Evolutionary conservation across 1,140 invertebrate genomes (phyloP), one percentile per base, ranked within the genome.

Genomic region (Listronotus bonariensis): DNA sequence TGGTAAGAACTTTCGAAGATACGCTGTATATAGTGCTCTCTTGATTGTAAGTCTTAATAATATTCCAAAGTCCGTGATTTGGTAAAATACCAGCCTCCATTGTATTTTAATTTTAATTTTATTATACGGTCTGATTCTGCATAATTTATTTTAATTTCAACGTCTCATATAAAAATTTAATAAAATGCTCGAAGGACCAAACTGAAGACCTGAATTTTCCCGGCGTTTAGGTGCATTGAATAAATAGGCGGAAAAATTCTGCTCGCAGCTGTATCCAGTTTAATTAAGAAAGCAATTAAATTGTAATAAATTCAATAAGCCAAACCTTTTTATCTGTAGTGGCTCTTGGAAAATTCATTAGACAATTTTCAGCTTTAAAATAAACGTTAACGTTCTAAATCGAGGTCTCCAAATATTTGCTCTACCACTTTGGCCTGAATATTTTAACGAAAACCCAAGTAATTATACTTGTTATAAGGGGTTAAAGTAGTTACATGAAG

Each of bases 241-340:
- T 56, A 54, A 51, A 48, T 38, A 43, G 32, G 18, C 11, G 42
- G 31, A 54, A 55, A 42, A 55, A 26, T 53, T 36, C 14, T 41
- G n/a, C 60, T 36, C 34, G 34, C 34, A 36, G 34, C 34, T 36
- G 34, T 36, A 36, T 36, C 34, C 8, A 36, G 34, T 54, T 63
- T 63, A 56, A 56, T 56, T 56, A 56, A 43, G 53, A 14, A 41
- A 41, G 53, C 26, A 56, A 56, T 56, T 56, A 56, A 42, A 56
- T 56, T 56, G 53, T 56, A 56, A 56, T 56, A 56, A 56, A 56
- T 56, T 56, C 53, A 56, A 56, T 56, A 56, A 56, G 26, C 51
- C 20, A 34, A 34, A 53, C 51, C 51, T 53, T 53, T 34, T 53
- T 53, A 53, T 36, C 32, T 53, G 51, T 38, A 53, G 51, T 53